Evolutionary conservation across 2,113 vertebrate species (phyloP), one percentile per base, ranked within the genome.

Genomic region (Pteronura brasiliensis): DNA sequence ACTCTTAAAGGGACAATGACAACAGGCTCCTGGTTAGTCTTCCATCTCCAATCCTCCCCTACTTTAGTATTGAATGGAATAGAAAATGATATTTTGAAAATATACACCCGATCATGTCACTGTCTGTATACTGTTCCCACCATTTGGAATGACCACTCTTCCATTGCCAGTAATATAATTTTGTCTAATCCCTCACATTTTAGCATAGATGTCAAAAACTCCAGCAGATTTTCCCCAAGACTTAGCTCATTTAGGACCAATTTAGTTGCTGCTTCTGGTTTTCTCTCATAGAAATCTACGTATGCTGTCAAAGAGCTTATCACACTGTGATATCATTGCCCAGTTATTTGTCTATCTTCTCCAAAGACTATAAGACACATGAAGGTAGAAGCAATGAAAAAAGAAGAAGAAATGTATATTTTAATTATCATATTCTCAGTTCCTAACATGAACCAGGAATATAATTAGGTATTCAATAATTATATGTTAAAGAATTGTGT

Each of bases 71-170:
- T 72, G 0, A 63, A 67, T 80, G 44, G 21, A 69, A 88, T 88
- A 81, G 57, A 34, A 4, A 86, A 65, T 89, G 77, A 27, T 36
- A 82, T 71, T 88, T 97, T 95, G 34, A 82, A 72, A 98, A 71
- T n/a, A 57, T 0, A 21, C 6, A 71, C 61, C 25, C 39, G 44
- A 79, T 65, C 13, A 9, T 39, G 44, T 90, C 39, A 84, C 29
- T 42, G 6, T 93, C 39, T 65, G 42, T 20, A 65, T 95, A 27
- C 3, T 85, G 15, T 86, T 94, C 81, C 49, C 1, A 59, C 18
- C 13, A 90, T 55, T 89, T 88, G 27, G 20, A 93, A 90, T 67
- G 84, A 6, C 18, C 1, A 42, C 71, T 91, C 42, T 90, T 77
- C 10, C 42, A 61, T 89, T 90, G 25, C 15, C 69, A 36, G 7